Evolutionary conservation across 1,140 invertebrate genomes (phyloP).

Genomic region (Brachionus calyciflorus): DNA sequence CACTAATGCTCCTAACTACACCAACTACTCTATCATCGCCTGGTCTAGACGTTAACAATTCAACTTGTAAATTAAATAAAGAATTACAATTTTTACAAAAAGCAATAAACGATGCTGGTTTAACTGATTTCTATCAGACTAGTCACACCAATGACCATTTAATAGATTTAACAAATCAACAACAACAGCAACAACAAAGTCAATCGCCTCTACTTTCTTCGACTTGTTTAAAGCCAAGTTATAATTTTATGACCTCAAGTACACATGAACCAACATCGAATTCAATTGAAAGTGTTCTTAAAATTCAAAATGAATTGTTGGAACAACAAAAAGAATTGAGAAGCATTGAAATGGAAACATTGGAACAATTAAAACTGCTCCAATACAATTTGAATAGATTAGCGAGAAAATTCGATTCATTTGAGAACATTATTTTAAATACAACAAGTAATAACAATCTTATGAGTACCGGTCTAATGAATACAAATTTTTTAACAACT

Average conservation of each 20-base stretch:
- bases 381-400: constrained; percentile 4
- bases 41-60: not conserved
- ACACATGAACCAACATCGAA: not conserved
- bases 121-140: constrained; percentile 34
- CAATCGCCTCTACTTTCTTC: constrained; percentile 7
- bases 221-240: not conserved
- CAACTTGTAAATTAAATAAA: constrained; percentile 18
- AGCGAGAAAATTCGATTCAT: constrained; percentile 23
- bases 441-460: not conserved
- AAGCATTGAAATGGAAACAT: constrained; percentile 23
- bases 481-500: constrained; percentile 13
- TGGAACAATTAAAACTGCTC: constrained; percentile 19
- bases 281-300: not conserved
- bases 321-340: constrained; percentile 39
- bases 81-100: constrained; percentile 21
- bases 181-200: no score
- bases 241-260: not conserved
- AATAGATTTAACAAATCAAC: not conserved
- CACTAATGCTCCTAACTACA: not conserved
- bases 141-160: not conserved
- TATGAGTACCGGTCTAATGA: not conserved
- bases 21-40: not conserved
- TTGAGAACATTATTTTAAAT: constrained; percentile 10
- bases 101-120: constrained; percentile 32
- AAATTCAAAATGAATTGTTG: constrained; percentile 38